Evolutionary conservation across 2,797 vertebrate genomes (phyloP).

Genomic region (Monodelphis domestica): DNA sequence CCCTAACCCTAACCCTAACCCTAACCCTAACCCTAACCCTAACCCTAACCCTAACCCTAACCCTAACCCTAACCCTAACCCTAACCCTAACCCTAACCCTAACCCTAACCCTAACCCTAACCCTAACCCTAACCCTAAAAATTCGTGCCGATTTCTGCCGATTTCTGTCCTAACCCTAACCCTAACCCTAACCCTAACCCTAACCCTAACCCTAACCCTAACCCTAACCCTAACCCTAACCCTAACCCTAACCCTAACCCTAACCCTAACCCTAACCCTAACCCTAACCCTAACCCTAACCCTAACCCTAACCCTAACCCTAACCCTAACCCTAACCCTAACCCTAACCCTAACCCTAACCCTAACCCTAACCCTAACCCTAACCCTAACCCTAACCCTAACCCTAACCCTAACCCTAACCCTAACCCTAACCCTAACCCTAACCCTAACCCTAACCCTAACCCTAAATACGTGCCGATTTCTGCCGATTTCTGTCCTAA

Average conservation of each 20-base stretch:
- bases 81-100: too few species aligned
- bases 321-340: conserved; percentile 54
- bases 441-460: conserved; percentile 52
- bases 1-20: too few species aligned
- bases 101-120: too few species aligned
- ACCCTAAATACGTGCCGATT: conserved; percentile 48
- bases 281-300: conserved; percentile 48
- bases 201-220: conserved; percentile 43
- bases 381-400: conserved; percentile 53
- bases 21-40: too few species aligned
- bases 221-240: too few species aligned
- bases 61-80: too few species aligned
- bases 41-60: too few species aligned
- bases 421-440: conserved; percentile 51
- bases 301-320: conserved; percentile 57
- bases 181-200: conserved; percentile 38
- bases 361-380: conserved; percentile 47
- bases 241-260: conserved; percentile 25
- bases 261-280: conserved; percentile 47
- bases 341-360: conserved; percentile 58
- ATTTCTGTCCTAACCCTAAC: too few species aligned
- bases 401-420: conserved; percentile 64
- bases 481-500: too few species aligned
- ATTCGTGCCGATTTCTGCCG: conserved; percentile 37
- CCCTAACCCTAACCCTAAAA: too few species aligned